A percentile compares a stretch with the other conserved stretches of the same genome.
These are phyloP conservation scores for Chamaea fasciata DNA, from an alignment of 2,113 vertebrate species.

Conservation along the genomic window DNA sequence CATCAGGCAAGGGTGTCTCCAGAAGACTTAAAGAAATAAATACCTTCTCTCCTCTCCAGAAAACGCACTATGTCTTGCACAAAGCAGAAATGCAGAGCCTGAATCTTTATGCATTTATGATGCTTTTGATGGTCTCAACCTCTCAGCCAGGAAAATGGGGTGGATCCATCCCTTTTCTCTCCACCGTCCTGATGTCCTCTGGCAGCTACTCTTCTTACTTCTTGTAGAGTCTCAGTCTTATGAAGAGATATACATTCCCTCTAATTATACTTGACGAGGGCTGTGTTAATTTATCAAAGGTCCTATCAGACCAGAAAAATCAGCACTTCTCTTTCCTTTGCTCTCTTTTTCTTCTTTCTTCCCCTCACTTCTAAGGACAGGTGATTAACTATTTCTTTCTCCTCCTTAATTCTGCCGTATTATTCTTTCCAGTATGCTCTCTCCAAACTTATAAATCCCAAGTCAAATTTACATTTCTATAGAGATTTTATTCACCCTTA, in stretches of 20 bases:
- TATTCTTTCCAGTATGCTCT: neutral
- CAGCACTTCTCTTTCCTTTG: accelerated
- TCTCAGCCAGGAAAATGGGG: neutral
- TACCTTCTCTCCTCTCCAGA: neutral
- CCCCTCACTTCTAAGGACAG: neutral
- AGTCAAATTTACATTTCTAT: neutral
- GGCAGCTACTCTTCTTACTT: neutral
- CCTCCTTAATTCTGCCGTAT: neutral
- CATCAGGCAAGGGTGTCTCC: neutral
- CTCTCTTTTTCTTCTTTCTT: neutral
- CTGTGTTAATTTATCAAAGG: neutral
- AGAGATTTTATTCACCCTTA: neutral
- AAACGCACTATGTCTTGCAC: neutral
- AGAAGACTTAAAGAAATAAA: neutral
- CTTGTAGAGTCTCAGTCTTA: neutral
- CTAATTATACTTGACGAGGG: neutral
- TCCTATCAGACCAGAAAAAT: neutral
- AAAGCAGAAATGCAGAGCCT: neutral
- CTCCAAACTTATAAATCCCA: neutral
- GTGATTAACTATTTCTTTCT: neutral
- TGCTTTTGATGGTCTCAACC: neutral
- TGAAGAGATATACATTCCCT: neutral
- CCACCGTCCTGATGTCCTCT: neutral
- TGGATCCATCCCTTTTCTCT: neutral
- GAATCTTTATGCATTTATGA: neutral